phyloP scores from a whole-genome alignment of 2,797 vertebrate genomes.

The Potorous gilbertii region DNA sequence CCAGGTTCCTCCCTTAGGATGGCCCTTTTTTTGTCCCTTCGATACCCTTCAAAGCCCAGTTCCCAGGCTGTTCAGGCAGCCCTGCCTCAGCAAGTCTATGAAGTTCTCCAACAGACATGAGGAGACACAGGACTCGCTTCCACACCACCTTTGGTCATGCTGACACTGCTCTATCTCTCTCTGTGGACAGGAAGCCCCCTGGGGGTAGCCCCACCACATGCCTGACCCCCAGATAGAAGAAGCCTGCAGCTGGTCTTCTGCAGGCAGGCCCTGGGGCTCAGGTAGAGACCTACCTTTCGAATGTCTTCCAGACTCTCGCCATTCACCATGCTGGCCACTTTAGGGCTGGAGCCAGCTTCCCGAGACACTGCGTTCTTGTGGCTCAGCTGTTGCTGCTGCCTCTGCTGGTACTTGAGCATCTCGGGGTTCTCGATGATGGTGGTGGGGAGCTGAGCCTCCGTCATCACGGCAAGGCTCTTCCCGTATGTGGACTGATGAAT shows the following conservation, averaged over 20 bases:
- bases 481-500: slow-evolving; percentile 99
- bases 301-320: slow-evolving; percentile 98
- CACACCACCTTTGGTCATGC: neutral
- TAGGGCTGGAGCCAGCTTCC: slow-evolving; percentile 85
- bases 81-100: neutral
- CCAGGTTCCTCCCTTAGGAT: too few relatives aligned
- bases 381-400: slow-evolving; percentile 85
- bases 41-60: neutral
- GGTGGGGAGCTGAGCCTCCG: slow-evolving; percentile 94
- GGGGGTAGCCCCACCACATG: neutral
- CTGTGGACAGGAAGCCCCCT: neutral
- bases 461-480: slow-evolving; percentile 97
- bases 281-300: slow-evolving; percentile 89
- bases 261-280: neutral
- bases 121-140: neutral
- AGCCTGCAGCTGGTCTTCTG: neutral
- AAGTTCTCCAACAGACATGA: neutral
- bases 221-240: neutral
- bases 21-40: neutral
- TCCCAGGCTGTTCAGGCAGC: neutral
- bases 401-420: slow-evolving; percentile 98
- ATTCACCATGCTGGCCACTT: slow-evolving; percentile 94
- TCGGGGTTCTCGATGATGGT: slow-evolving; percentile 98
- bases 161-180: too few relatives aligned
- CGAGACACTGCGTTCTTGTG: slow-evolving; percentile 81